Conservation (phyloP, 2,797 vertebrate genomes). For the Melanotaenia pygmaea region DNA sequence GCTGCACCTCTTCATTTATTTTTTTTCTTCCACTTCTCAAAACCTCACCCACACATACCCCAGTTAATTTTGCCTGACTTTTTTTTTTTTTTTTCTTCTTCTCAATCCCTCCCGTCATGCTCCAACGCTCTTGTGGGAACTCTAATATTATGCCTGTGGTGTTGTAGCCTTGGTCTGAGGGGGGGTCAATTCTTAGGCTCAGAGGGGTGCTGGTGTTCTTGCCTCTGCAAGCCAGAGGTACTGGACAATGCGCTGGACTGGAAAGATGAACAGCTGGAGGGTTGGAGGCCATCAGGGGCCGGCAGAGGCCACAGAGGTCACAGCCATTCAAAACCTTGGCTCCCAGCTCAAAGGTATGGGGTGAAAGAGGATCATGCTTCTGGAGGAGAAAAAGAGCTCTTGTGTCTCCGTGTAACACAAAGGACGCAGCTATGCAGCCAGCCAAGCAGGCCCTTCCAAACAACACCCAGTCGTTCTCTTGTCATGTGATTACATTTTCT, state of each 20-base stretch:
- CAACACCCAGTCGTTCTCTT: conserved; percentile 59
- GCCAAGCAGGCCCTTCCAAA: conserved; percentile 66
- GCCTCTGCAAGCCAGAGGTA: conserved; percentile 55
- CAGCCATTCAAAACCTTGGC: conserved; percentile 78
- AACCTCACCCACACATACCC: conserved; percentile 25
- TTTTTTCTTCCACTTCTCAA: conserved; percentile 16
- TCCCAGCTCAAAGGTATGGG: conserved; percentile 79
- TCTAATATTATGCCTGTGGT: conserved; percentile 60
- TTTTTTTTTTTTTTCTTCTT: conserved; percentile 30
- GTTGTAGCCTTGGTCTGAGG: conserved; percentile 65
- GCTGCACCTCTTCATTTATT: conserved; percentile 45
- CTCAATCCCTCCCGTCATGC: conserved; percentile 59
- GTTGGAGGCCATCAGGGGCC: conserved; percentile 70
- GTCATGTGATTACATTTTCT: conserved; percentile 66
- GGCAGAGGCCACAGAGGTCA: conserved; percentile 75
- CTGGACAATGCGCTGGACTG: conserved; percentile 60
- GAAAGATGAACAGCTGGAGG: conserved; percentile 74
- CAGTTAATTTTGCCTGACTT: conserved; percentile 49
- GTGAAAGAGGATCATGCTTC: conserved; percentile 80
- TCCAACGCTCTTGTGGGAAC: conserved; percentile 68
- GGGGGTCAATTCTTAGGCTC: conserved; percentile 65
- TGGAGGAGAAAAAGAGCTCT: conserved; percentile 81
- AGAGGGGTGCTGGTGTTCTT: conserved; percentile 66
- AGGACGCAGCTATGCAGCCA: conserved; percentile 68
- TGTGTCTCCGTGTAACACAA: conserved; percentile 78